phyloP scores from a whole-genome alignment of 2,888 invertebrate species.

The Unio pictorum region DNA sequence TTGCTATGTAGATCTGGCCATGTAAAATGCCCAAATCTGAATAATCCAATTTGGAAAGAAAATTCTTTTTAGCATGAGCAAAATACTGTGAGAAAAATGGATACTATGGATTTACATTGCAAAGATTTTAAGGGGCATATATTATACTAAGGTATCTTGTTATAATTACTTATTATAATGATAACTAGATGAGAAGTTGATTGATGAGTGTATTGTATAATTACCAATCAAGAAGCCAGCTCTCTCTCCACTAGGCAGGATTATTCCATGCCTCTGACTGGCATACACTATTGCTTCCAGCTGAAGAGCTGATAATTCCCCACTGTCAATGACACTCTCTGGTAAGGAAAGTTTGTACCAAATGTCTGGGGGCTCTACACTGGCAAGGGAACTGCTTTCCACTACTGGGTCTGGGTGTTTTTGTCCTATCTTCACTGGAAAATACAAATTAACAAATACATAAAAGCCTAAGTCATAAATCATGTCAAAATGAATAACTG shows the following conservation, averaged over 20 bases:
- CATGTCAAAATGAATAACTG: too few species aligned
- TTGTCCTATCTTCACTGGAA: constrained; percentile 88
- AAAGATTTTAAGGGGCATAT: too few species aligned
- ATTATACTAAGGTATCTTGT: too few species aligned
- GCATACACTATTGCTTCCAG: constrained; percentile 98
- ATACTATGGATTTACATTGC: too few species aligned
- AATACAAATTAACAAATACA: background rate
- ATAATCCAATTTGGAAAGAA: too few species aligned
- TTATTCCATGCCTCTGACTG: constrained; percentile 93
- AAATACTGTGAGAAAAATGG: too few species aligned
- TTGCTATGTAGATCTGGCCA: too few species aligned
- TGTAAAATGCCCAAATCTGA: too few species aligned
- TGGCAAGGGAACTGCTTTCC: constrained; percentile 97
- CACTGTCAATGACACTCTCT: constrained; percentile 83
- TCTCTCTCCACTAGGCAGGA: constrained; percentile 88
- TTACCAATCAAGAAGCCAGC: constrained; percentile 95
- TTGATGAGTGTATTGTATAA: background rate
- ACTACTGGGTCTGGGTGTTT: constrained; percentile 99
- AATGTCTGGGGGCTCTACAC: constrained; percentile 94
- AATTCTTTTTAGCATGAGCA: too few species aligned
- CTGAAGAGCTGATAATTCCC: constrained; percentile 94
- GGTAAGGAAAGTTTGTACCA: constrained; percentile 83
- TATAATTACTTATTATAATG: too few species aligned
- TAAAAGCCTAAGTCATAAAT: too few species aligned
- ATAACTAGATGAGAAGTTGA: background rate